phyloP scores from a whole-genome alignment of 2,888 invertebrate genomes.

The Polia nebulosa region DNA sequence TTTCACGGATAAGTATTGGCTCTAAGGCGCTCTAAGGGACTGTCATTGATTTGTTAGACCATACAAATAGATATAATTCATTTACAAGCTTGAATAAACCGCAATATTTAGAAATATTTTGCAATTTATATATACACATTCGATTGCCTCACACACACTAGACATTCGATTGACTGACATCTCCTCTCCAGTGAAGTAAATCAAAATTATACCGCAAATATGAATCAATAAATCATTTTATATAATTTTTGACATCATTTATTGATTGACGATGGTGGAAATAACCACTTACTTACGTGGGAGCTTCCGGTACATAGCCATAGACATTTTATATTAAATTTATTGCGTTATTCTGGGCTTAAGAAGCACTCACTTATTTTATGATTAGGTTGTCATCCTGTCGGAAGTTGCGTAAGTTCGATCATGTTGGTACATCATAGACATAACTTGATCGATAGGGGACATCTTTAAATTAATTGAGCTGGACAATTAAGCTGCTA shows the following conservation, averaged over 20 bases:
- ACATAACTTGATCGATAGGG: conserved; percentile 29
- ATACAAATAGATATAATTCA: too few relatives aligned
- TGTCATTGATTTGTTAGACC: too few relatives aligned
- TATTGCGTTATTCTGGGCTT: conserved; percentile 16
- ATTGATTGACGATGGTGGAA: conserved; percentile 37
- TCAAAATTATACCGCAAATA: neutral
- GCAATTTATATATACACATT: neutral
- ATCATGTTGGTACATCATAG: conserved; percentile 14
- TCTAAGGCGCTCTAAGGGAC: too few relatives aligned
- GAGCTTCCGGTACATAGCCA: conserved; percentile 33
- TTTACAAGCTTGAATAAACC: too few relatives aligned
- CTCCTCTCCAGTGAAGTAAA: neutral
- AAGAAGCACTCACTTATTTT: conserved; percentile 15
- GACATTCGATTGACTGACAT: neutral
- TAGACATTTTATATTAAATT: conserved; percentile 14
- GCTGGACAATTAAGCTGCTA: neutral
- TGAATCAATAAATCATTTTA: conserved; percentile 9
- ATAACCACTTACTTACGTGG: conserved; percentile 16
- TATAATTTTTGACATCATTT: conserved; percentile 14
- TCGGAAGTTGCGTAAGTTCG: conserved; percentile 27
- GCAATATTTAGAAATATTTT: neutral
- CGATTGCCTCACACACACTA: neutral
- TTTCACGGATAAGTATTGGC: too few relatives aligned
- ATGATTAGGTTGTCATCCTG: conserved; percentile 33
- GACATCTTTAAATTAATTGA: conserved; percentile 30